A percentile compares a stretch with the other conserved stretches of the same genome.
Evolutionary conservation across 1,140 invertebrate species (phyloP).

Genomic region (Aphis craccivora): DNA sequence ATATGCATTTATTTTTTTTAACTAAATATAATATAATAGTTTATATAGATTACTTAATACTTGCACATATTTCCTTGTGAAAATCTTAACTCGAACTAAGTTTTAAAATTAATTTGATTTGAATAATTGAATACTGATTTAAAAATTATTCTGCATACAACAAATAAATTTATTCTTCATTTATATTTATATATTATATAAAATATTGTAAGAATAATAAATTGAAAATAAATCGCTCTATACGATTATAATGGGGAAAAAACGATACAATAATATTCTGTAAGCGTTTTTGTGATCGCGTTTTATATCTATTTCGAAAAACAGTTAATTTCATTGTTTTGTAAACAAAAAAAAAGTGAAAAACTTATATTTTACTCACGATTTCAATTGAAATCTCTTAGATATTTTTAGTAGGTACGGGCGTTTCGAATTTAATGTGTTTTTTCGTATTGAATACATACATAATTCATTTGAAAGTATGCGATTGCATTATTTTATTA

Average conservation of each 20-base stretch:
- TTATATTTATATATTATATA: constrained; percentile 20
- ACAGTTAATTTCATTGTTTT: constrained; percentile 38
- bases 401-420: neutral
- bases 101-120: neutral
- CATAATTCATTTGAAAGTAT: constrained; percentile 29
- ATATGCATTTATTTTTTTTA: neutral
- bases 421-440: constrained; percentile 23
- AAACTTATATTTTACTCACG: constrained; percentile 41
- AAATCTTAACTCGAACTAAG: neutral
- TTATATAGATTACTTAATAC: neutral
- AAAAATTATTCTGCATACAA: neutral
- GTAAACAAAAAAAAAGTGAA: neutral
- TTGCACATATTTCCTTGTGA: neutral
- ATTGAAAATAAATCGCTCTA: neutral
- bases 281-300: neutral
- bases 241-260: neutral
- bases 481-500: constrained; percentile 5
- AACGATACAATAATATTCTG: constrained; percentile 23
- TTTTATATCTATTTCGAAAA: neutral
- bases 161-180: neutral
- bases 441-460: constrained; percentile 18
- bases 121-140: neutral
- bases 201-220: constrained; percentile 11
- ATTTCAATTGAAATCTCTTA: constrained; percentile 4
- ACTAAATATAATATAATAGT: too few species aligned